Conservation (phyloP, 2,113 vertebrate species). For the Beaufortia kweichowensis region DNA sequence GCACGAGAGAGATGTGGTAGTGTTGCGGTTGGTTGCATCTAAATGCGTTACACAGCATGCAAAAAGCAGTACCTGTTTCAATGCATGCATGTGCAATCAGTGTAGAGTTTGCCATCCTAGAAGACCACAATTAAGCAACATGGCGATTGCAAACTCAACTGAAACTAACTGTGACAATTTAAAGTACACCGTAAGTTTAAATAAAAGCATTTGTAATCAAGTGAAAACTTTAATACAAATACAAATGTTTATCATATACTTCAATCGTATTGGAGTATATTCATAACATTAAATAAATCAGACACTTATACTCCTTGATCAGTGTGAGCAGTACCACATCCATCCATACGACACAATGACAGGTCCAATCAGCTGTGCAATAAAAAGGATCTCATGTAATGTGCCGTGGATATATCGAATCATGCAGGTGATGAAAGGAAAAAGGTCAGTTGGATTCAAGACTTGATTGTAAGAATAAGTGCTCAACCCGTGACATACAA, state of each 20-base stretch:
- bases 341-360: conserved; percentile 19
- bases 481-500: conserved; percentile 12
- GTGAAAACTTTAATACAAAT: too few relatives aligned
- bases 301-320: neutral
- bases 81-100: too few relatives aligned
- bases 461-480: conserved; percentile 1
- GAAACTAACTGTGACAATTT: too few relatives aligned
- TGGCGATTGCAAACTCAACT: too few relatives aligned
- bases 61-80: too few relatives aligned
- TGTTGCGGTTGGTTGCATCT: too few relatives aligned
- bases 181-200: neutral
- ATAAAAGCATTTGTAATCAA: neutral
- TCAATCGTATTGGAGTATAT: too few relatives aligned
- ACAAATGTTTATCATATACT: too few relatives aligned
- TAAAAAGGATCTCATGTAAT: conserved; percentile 21
- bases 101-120: too few relatives aligned
- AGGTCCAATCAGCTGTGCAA: conserved; percentile 6
- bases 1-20: neutral
- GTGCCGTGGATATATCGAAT: conserved; percentile 13
- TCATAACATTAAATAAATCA: neutral
- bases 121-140: too few relatives aligned
- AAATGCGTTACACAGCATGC: too few relatives aligned
- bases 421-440: conserved; percentile 14
- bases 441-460: neutral
- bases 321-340: conserved; percentile 17